Conservation (phyloP, 2,797 vertebrate genomes). For the Furcifer pardalis region DNA sequence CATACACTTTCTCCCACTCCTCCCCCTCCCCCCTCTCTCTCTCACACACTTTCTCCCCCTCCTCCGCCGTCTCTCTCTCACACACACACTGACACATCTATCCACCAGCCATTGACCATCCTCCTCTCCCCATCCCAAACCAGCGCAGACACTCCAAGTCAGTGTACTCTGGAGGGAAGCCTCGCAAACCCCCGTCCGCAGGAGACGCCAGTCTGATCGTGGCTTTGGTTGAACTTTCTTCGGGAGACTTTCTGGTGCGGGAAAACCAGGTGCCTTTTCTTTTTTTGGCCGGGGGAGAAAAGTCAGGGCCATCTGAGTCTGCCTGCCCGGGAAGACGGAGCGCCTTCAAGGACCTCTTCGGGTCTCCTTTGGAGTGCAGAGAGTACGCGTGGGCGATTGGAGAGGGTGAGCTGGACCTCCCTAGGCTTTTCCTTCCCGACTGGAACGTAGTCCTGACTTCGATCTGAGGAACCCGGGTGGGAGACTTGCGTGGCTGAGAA, state of each 20-base stretch:
- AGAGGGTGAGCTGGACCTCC: neutral
- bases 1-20: too few species aligned
- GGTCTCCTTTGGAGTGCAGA: neutral
- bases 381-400: neutral
- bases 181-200: neutral
- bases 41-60: too few species aligned
- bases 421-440: too few species aligned
- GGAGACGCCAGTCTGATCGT: neutral
- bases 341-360: neutral
- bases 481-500: neutral
- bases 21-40: too few species aligned
- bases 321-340: neutral
- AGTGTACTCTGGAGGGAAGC: too few species aligned
- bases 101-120: too few species aligned
- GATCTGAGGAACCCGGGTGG: neutral
- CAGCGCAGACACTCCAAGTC: too few species aligned
- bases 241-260: neutral
- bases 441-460: neutral
- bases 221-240: neutral
- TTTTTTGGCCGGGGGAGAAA: neutral
- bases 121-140: too few species aligned
- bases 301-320: neutral
- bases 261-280: neutral
- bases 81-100: too few species aligned
- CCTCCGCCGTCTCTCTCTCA: too few species aligned